phyloP scores from a whole-genome alignment of 2,113 vertebrate species.

The Setophaga coronata region DNA sequence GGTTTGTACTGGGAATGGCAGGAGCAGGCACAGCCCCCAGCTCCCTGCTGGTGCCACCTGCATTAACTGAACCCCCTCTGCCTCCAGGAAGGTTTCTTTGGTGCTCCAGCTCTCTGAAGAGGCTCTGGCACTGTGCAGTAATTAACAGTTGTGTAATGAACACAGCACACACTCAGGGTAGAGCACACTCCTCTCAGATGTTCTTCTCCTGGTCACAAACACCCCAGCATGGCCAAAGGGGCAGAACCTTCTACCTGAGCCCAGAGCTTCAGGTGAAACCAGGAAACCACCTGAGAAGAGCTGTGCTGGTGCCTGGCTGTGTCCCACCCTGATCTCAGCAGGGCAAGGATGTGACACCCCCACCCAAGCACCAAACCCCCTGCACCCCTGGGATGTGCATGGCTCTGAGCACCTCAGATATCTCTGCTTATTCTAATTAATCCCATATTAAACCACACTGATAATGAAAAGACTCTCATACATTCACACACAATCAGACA shows the following conservation, averaged over 20 bases:
- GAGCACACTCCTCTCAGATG: neutral
- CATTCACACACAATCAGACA: neutral
- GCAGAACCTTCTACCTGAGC: neutral
- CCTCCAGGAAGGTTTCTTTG: neutral
- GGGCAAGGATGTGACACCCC: accelerated
- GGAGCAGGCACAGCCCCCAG: neutral
- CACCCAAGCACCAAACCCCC: neutral
- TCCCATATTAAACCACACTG: neutral
- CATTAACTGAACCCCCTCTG: neutral
- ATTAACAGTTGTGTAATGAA: neutral
- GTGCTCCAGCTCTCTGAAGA: neutral
- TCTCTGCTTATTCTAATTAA: neutral
- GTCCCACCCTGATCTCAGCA: neutral
- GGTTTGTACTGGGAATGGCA: neutral
- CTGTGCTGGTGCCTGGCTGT: accelerated
- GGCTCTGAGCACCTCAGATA: neutral
- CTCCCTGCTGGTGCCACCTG: neutral
- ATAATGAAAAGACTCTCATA: neutral
- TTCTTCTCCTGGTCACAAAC: neutral
- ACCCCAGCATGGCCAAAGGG: neutral
- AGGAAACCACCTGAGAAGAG: neutral
- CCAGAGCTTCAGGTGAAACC: neutral
- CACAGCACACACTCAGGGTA: neutral
- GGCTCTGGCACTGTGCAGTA: neutral
- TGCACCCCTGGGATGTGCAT: accelerated